Evolutionary conservation across 2,113 vertebrate genomes (phyloP), one percentile per base, ranked within the genome.

Genomic region (Herpailurus yagouaroundi): DNA sequence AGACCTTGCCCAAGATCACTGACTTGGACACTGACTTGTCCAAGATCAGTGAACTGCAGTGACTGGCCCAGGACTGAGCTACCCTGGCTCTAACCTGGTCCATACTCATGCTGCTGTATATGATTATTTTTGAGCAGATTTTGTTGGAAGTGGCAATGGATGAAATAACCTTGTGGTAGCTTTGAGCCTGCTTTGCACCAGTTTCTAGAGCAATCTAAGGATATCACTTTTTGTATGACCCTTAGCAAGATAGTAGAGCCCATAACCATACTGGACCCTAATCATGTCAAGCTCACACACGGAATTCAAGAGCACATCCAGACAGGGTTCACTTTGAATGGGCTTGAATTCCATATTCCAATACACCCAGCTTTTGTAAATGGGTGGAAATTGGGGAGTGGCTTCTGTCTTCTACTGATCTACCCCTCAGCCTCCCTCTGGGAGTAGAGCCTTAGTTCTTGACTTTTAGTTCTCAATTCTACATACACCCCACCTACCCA

Each of bases 161-260:
- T 97, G 77, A 90, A 77, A 55, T 93, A 66, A 33, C 8, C 19
- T 85, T 36, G 19, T 55, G 14, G 64, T 96, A 55, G 45, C n/a
- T 84, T 96, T 92, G 21, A 52, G 87, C 29, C n/a, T 57, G 19
- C 10, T 57, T 84, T 73, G 21, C 3, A 38, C 7, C 74, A 48
- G 33, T 74, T 3, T 88, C 29, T 16, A 63, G 71, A 45, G 45
- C 38, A 38, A 50, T 66, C 31, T 48, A 73, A 73, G n/a, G n/a
- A 33, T 48, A 19, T 41, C 6, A 31, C 79, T 71, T 23, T 92
- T 57, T 92, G 18, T 81, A 38, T 15, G 66, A 8, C 9, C 25
- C 25, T 92, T 50, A 36, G 83, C 36, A 23, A 52, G 31, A 63
- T 31, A 57, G 4, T 31, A 48, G 16, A 33, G 36, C 4, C n/a